Conservation (phyloP, 37 sponge, comb jelly and placozoan genomes). For the Oscarella lobularis region DNA sequence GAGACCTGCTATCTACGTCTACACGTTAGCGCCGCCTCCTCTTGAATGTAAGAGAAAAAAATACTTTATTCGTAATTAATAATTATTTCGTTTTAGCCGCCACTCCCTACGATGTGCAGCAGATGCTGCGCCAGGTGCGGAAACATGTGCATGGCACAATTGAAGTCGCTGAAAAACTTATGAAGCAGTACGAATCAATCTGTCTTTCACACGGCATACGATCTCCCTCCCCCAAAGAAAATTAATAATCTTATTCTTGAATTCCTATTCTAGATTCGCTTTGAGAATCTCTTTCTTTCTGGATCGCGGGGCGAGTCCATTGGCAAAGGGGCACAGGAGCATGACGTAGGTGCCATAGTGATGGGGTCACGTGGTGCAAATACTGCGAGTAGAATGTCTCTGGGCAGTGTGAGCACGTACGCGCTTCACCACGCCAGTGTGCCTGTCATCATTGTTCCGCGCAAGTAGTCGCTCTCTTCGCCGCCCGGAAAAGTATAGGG, state of each 20-base stretch:
- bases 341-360: neutral
- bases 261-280: neutral
- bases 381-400: neutral
- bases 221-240: neutral
- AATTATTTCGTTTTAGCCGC: neutral
- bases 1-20: neutral
- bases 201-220: neutral
- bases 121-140: too few relatives aligned
- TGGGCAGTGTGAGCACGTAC: neutral
- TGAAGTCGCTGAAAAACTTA: neutral
- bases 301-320: neutral
- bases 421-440: neutral
- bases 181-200: neutral
- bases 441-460: slow-evolving; percentile 1
- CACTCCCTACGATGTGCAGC: slow-evolving; percentile 2
- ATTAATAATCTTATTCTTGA: neutral
- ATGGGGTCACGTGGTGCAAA: neutral
- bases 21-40: neutral
- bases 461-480: too few relatives aligned
- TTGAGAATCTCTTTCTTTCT: neutral
- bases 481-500: too few relatives aligned
- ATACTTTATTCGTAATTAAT: neutral
- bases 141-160: neutral
- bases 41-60: neutral
- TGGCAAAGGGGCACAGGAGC: slow-evolving; percentile 1